Base-by-base conservation (phyloP, 2,888 invertebrate species). In the Rotaria socialis region DNA sequence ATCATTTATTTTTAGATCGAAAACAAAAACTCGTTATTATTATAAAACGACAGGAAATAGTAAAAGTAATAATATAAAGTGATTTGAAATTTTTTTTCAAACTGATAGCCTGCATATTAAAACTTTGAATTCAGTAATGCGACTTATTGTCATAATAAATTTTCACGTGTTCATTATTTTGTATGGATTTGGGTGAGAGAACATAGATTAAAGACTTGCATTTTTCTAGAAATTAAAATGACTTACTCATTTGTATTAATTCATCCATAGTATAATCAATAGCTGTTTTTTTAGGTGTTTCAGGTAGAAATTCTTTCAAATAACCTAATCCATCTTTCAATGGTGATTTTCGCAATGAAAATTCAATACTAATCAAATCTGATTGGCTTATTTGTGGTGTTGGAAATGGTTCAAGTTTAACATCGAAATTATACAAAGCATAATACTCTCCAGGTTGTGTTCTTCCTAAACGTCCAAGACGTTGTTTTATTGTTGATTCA, bases 401-500 rank as follows among this genome's bases (percentile, higher is more conserved):
- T 67, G 67, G 67, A 67, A 27, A 67, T 22, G 27, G 67, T n/a
- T 67, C 6, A 67, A 22, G 22, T 67, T 67, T 24, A 27, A 10
- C 6, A 22, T n/a, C 14, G 16, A 67, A 67, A 35, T n/a, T 11
- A 67, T 67, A 67, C 67, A 67, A 67, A 67, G n/a, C 19, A 35
- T 67, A 67, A 67, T 67, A 67, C 27, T 67, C 67, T 67, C 67
- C 67, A 27, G 67, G 5, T 67, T n/a, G 19, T 67, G 67, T 67
- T 67, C 67, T 67, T 2, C 67, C 67, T 10, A 67, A 67, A 8
- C 67, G 67, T 27, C 67, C 67, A 11, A n/a, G 67, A 67, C 67
- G 67, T 67, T 67, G 67, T 14, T 67, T 67, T n/a, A 67, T 67
- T n/a, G 67, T 67, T 67, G 67, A 67, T 67, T 67, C 67, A 67